These are phyloP conservation scores for Pheosia gnoma DNA, from an alignment of 2,888 invertebrate genomes.

Conservation along the genomic window DNA sequence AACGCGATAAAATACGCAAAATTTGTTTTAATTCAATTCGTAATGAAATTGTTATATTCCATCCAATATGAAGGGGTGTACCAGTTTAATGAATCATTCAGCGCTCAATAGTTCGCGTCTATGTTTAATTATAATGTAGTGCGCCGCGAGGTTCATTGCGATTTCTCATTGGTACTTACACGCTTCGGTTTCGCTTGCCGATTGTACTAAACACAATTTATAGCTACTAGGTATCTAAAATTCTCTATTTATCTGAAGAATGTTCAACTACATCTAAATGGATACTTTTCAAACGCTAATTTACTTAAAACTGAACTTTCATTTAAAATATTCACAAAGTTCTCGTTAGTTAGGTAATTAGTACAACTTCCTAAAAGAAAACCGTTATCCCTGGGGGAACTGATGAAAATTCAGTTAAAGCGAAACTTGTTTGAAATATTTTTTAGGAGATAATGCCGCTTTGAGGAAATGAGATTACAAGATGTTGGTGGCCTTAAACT, in stretches of 20 bases:
- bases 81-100: conserved; percentile 40
- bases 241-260: not conserved
- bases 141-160: not conserved
- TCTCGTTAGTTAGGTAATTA: conserved; percentile 36
- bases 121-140: conserved; percentile 19
- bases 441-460: not conserved
- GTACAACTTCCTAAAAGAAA: conserved; percentile 24
- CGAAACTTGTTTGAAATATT: not conserved
- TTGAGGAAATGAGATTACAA: not conserved
- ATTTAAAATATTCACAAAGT: conserved; percentile 31
- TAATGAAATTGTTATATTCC: not conserved
- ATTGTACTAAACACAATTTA: not conserved
- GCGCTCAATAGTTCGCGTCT: conserved; percentile 21
- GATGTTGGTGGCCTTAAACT: not conserved
- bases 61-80: conserved; percentile 12
- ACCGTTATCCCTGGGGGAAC: conserved; percentile 10
- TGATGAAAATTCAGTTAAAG: conserved; percentile 12
- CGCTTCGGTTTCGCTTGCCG: not conserved
- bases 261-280: not conserved
- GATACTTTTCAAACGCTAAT: no score
- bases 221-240: not conserved
- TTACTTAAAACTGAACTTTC: not conserved
- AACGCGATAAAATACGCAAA: no score
- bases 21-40: no score
- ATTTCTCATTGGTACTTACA: conserved; percentile 7